phyloP scores from a whole-genome alignment of 2,113 vertebrate genomes.

The Pterocles orientalis region DNA sequence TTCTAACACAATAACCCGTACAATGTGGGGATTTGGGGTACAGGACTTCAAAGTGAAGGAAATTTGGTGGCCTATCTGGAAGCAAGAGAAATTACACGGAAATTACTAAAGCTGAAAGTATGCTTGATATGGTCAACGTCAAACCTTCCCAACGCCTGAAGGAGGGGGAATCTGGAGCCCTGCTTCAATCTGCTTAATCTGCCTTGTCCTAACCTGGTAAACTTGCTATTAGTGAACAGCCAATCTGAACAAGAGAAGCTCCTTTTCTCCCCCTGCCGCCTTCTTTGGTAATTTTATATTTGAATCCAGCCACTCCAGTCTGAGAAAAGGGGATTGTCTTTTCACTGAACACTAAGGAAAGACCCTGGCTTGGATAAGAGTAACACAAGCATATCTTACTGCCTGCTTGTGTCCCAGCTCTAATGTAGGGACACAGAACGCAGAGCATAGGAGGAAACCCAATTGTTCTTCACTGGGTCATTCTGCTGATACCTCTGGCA shows the following conservation, averaged over 20 bases:
- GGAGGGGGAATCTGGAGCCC: background rate
- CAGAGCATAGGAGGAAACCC: background rate
- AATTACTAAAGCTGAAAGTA: background rate
- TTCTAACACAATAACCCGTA: background rate
- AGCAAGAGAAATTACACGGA: background rate
- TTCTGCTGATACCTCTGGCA: background rate
- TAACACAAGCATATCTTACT: background rate
- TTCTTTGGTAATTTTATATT: background rate
- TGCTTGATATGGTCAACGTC: background rate
- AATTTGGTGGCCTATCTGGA: background rate
- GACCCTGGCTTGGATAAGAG: background rate
- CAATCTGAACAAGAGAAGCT: background rate
- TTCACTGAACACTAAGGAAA: background rate
- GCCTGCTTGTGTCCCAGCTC: background rate
- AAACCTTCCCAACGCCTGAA: background rate
- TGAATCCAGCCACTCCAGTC: background rate
- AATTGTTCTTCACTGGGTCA: background rate
- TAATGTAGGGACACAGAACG: background rate
- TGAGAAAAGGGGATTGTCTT: background rate
- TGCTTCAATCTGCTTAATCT: background rate
- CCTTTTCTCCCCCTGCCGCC: fast-evolving
- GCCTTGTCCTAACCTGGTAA: background rate
- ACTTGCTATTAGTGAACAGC: fast-evolving
- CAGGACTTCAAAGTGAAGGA: background rate
- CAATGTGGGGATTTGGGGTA: background rate